Base-by-base conservation (phyloP, 2,888 invertebrate species). In the Celastrina argiolus region DNA sequence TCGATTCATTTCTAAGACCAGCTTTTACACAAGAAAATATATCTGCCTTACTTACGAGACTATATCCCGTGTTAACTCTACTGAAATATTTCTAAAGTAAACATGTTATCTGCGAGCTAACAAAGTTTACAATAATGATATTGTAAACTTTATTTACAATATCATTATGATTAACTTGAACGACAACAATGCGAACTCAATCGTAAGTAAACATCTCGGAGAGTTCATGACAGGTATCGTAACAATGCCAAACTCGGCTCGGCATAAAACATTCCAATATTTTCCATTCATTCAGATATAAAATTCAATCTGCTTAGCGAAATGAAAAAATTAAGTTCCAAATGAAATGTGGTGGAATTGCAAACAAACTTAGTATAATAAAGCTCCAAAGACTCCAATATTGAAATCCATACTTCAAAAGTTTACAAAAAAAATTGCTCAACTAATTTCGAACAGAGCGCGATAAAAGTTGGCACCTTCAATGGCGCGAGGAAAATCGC, bases 321-420 rank as follows among this genome's bases (percentile, higher is more conserved):
- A 61, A 61, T 61, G 61, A 61, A 61, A 61, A 39, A 36, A 39
- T 18, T 18, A 22, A 22, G 34, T 22, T 61, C 22, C 18, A 61
- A 51, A 22, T 22, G 39, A 61, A 61, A 61, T 61, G 63, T 45
- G 42, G 63, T 28, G 8, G 41, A 26, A n/a, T 22, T 16, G 22
- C 22, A 16, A 41, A 42, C 42, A 51, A 45, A 34, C 45, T 51
- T 58, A 31, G 28, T 41, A 59, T 65, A 65, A 65, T 65, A 56
- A 56, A 65, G 41, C 58, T 65, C 58, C 81, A 83, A 82, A 83
- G 87, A 87, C 84, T 86, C 85, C 84, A 84, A 87, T 88, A 88
- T 85, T 84, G 86, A 84, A 86, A 85, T 85, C 87, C 82, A 87
- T 86, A 84, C 85, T 84, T 86, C 82, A 83, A 83, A 87, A 85